Conservation (phyloP, 2,797 vertebrate species). For the Falco berigora region DNA sequence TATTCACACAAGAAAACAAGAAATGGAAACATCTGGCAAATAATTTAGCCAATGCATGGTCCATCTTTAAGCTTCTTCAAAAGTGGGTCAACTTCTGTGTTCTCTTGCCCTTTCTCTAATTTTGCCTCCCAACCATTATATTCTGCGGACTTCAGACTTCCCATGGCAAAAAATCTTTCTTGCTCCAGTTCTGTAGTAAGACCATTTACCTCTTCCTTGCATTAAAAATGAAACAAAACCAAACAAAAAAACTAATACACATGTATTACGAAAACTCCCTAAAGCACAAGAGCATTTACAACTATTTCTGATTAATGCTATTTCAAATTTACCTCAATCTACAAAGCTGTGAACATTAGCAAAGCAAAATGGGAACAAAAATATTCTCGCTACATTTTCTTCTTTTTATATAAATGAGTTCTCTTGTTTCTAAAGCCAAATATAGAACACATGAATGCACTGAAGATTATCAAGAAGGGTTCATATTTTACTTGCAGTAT, state of each 20-base stretch:
- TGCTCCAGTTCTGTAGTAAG: background rate
- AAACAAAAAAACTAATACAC: background rate
- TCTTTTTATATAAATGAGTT: conserved; percentile 1
- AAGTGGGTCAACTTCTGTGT: background rate
- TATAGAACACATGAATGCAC: background rate
- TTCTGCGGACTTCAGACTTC: background rate
- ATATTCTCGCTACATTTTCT: background rate
- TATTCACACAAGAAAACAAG: background rate
- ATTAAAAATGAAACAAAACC: background rate
- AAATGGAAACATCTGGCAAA: background rate
- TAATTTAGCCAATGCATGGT: background rate
- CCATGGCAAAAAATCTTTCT: background rate
- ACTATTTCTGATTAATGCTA: background rate
- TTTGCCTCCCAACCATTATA: background rate
- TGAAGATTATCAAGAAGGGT: background rate
- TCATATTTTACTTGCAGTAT: background rate
- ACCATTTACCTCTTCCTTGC: background rate
- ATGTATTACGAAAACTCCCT: background rate
- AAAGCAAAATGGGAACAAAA: background rate
- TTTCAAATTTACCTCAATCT: background rate
- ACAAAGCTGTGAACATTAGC: background rate
- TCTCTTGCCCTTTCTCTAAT: background rate
- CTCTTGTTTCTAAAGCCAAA: conserved; percentile 10
- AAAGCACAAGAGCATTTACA: background rate
- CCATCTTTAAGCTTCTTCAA: background rate